Evolutionary conservation across 1,140 invertebrate genomes (phyloP), one percentile per base, ranked within the genome.

Genomic region (Yoshiicerus persimilis): DNA sequence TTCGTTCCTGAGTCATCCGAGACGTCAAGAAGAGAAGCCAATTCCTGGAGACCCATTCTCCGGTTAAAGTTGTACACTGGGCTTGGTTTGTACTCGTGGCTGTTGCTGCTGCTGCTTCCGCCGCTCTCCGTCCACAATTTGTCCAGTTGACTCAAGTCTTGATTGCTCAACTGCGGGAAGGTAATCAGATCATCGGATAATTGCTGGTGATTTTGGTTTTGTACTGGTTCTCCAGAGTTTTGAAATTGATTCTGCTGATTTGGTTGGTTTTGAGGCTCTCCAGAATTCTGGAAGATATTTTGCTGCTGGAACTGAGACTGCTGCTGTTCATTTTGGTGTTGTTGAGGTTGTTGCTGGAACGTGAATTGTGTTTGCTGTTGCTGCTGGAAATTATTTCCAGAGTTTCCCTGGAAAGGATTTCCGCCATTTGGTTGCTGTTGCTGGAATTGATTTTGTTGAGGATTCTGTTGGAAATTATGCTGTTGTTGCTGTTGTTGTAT

Each of bases 151-250:
- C 75, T 80, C 34, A 80, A n/a, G 23, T 80, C 75, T 38, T 80
- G 75, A n/a, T 80, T 80, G 2, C 20, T 36, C 1, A 80, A n/a
- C 32, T 80, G 75, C 0, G 86, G 56, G 36, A 88, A 86, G 16
- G 38, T 84, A 34, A 83, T 86, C n/a, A 39, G 39, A 9, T 86
- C 80, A 16, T 80, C 75, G 25, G 13, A 41, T 13, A 41, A 8
- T 4, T 41, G 13, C 34, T 89, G 86, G 34, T 77, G 91, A 86
- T 86, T 85, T 9, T 90, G 90, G 93, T 90, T 92, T 93, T 87
- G 91, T 92, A 91, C 92, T 94, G 87, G 92, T 92, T 93, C 94
- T 93, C 87, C 93, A 92, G 89, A 93, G 93, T 89, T 90, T 84
- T 64, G 47, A 4, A 27, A 85, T 5, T 92, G 23, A 92, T 92